Percentiles rank a stretch among this genome's conserved stretches.
These are phyloP conservation scores for Cydia splendana DNA, from an alignment of 1,140 invertebrate genomes.

Conservation along the genomic window DNA sequence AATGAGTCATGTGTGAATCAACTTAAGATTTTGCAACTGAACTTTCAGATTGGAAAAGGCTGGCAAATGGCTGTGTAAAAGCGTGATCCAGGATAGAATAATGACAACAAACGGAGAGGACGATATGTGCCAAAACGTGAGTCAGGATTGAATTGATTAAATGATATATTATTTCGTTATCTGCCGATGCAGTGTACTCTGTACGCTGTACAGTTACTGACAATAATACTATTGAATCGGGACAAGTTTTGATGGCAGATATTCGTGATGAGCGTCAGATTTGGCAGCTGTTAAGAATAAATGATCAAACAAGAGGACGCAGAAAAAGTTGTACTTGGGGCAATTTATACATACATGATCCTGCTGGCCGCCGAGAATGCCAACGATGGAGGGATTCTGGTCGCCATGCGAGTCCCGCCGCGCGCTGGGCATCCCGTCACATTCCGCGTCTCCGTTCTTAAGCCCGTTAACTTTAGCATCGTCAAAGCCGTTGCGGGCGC, in stretches of 20 bases:
- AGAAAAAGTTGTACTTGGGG: background rate
- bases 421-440: conserved; percentile 42
- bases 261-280: too few relatives aligned
- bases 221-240: too few relatives aligned
- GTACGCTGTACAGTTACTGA: too few relatives aligned
- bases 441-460: conserved; percentile 43
- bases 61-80: background rate
- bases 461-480: conserved; percentile 39
- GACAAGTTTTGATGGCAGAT: too few relatives aligned
- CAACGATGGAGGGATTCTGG: conserved; percentile 70
- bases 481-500: conserved; percentile 32
- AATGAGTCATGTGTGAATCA: background rate
- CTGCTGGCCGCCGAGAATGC: conserved; percentile 76
- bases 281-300: background rate
- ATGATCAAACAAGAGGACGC: background rate
- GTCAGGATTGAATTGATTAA: too few relatives aligned
- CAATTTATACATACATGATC: conserved; percentile 71
- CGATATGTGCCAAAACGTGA: too few relatives aligned
- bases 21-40: background rate
- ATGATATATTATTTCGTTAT: too few relatives aligned
- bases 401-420: conserved; percentile 61
- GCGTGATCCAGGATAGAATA: conserved; percentile 9
- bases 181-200: too few relatives aligned
- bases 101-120: background rate
- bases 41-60: background rate